Evolutionary conservation across 2,113 vertebrate species (phyloP).

Genomic region (Phodopus roborovskii): DNA sequence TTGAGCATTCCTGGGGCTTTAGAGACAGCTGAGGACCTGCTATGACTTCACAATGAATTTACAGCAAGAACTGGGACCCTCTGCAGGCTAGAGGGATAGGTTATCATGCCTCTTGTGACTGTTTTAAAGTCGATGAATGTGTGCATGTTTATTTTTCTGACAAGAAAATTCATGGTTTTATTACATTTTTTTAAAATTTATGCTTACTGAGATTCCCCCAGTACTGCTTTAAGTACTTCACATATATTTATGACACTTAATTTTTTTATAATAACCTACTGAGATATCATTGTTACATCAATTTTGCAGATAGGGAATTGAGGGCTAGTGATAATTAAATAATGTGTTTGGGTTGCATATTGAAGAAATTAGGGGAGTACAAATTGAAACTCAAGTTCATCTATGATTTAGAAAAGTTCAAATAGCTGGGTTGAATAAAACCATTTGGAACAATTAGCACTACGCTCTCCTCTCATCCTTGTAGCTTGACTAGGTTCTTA

Average conservation of each 20-base stretch:
- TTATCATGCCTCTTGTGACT: background rate
- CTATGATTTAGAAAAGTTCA: background rate
- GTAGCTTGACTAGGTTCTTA: background rate
- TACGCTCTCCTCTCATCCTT: background rate
- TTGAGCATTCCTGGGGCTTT: constrained; percentile 42
- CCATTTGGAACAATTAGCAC: background rate
- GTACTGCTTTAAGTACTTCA: background rate
- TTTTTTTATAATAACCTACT: background rate
- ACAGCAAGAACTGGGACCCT: background rate
- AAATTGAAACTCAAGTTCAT: background rate
- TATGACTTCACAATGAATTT: background rate
- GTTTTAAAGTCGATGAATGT: background rate
- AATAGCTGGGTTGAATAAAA: background rate
- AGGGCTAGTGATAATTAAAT: background rate
- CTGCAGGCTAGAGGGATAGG: background rate
- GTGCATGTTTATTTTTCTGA: constrained; percentile 42
- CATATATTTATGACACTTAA: constrained; percentile 4
- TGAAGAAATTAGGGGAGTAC: background rate
- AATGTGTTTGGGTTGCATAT: background rate
- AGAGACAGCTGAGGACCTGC: background rate
- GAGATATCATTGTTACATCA: background rate
- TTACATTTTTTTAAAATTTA: constrained; percentile 18
- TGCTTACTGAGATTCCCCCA: background rate
- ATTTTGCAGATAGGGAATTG: background rate
- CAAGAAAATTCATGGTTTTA: background rate